These are phyloP conservation scores for Phyllotis vaccarum DNA, from an alignment of 2,797 vertebrate genomes.

Conservation along the genomic window DNA sequence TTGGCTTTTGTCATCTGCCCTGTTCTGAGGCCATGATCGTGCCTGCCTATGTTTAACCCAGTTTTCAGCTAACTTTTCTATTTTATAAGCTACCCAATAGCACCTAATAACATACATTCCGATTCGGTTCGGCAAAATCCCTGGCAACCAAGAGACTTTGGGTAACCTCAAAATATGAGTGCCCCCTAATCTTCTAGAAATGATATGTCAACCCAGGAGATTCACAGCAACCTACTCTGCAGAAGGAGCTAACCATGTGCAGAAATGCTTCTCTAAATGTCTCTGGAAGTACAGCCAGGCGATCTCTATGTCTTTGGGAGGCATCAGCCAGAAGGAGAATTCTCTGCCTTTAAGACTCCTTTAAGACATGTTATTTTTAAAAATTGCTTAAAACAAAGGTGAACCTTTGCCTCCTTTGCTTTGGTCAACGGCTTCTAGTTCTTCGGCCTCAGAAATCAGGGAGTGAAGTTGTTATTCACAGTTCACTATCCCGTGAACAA, in stretches of 20 bases:
- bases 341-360: neutral
- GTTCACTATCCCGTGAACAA: neutral
- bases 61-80: neutral
- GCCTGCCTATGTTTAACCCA: neutral
- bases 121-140: neutral
- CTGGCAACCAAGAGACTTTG: neutral
- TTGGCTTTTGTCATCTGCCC: fast-evolving
- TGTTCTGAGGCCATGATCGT: neutral
- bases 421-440: neutral
- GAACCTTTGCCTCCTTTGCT: neutral
- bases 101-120: neutral
- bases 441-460: neutral
- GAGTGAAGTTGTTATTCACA: neutral
- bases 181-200: neutral
- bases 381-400: neutral
- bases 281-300: neutral
- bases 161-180: neutral
- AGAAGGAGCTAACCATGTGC: neutral
- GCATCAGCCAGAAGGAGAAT: neutral
- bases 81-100: neutral
- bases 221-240: neutral
- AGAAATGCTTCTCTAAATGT: neutral
- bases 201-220: neutral
- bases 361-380: neutral
- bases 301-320: neutral